phyloP scores from a whole-genome alignment of 2,113 vertebrate genomes.

The Ictidomys tridecemlineatus region DNA sequence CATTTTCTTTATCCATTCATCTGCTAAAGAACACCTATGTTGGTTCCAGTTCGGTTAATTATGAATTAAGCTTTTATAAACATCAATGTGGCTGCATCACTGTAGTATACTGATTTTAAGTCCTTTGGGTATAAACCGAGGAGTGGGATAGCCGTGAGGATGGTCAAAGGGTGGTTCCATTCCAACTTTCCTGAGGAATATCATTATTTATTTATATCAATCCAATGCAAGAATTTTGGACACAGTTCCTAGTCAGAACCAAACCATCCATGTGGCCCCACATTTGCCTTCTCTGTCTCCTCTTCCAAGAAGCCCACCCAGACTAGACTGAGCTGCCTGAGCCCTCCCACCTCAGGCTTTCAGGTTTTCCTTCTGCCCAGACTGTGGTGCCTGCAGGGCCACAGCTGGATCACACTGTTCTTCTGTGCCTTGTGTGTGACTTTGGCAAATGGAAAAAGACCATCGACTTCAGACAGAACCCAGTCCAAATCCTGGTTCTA shows the following conservation, averaged over 20 bases:
- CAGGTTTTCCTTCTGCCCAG: neutral
- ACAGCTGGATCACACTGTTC: neutral
- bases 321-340: neutral
- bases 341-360: neutral
- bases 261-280: neutral
- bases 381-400: accelerated
- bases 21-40: too few relatives aligned
- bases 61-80: too few relatives aligned
- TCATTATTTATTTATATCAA: constrained; percentile 65
- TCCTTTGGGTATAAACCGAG: too few relatives aligned
- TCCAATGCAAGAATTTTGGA: neutral
- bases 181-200: too few relatives aligned
- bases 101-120: too few relatives aligned
- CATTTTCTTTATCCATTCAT: too few relatives aligned
- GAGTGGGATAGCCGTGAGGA: too few relatives aligned
- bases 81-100: too few relatives aligned
- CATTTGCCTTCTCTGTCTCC: neutral
- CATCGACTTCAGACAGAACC: neutral
- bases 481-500: neutral
- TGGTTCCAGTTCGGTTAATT: too few relatives aligned
- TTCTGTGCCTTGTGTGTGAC: neutral
- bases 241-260: neutral
- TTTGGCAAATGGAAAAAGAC: neutral
- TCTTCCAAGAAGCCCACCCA: neutral
- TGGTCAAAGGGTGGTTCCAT: too few relatives aligned